phyloP scores from a whole-genome alignment of 30 jellyfish, hydroid and myxozoan genomes.

The Pelagia noctiluca region DNA sequence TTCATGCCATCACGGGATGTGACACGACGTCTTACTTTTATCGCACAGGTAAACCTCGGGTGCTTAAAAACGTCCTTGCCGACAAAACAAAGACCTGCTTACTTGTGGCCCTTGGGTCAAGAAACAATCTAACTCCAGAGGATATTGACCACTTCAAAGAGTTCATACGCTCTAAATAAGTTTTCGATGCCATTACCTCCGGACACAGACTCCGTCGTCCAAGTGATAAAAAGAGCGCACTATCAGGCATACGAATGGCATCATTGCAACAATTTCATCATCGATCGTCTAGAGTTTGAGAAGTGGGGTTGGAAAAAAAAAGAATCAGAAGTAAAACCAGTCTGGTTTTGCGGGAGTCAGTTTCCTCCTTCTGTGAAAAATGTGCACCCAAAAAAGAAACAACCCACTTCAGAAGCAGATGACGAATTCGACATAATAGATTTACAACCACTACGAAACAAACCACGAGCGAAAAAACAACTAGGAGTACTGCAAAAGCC shows the following conservation, averaged over 20 bases:
- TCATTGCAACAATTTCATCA: neutral
- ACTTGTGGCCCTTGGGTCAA: slow-evolving; percentile 1
- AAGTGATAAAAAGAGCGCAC: neutral
- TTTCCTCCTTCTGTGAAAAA: neutral
- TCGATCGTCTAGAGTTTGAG: neutral
- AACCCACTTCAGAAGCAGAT: neutral
- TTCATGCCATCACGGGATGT: too few relatives aligned
- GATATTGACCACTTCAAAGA: slow-evolving; percentile 1
- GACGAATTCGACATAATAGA: neutral
- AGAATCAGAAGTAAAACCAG: neutral
- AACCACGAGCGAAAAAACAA: neutral
- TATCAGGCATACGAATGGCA: neutral
- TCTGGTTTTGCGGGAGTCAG: slow-evolving; percentile 1
- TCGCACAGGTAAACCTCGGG: too few relatives aligned
- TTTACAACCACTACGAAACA: neutral
- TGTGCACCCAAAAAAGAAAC: neutral
- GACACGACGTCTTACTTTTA: too few relatives aligned
- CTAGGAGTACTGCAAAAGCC: neutral
- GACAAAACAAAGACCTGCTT: too few relatives aligned
- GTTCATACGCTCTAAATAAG: neutral
- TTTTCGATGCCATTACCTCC: neutral
- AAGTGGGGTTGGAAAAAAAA: neutral
- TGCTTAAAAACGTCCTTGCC: too few relatives aligned
- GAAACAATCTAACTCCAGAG: neutral
- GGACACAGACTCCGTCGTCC: too few relatives aligned